These are phyloP conservation scores for Agriopis aurantiaria DNA, from an alignment of 2,888 invertebrate genomes.

Conservation along the genomic window DNA sequence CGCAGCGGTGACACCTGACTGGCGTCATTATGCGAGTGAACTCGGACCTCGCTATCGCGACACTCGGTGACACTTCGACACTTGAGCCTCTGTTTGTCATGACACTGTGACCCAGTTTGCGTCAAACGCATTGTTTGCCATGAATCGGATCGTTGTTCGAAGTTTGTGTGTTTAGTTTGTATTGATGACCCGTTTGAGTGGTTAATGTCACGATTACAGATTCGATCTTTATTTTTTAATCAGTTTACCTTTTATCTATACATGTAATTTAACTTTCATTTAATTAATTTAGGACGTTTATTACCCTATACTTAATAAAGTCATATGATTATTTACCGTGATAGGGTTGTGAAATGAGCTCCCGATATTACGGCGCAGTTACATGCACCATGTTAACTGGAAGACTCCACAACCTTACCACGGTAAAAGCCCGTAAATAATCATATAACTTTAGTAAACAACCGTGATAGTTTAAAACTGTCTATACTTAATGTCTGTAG, in stretches of 20 bases:
- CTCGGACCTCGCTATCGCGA: slow-evolving; percentile 62
- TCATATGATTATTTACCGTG: too few relatives aligned
- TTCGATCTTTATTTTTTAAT: slow-evolving; percentile 13
- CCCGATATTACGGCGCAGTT: too few relatives aligned
- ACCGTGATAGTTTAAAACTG: too few relatives aligned
- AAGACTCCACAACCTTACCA: too few relatives aligned
- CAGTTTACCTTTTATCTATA: slow-evolving; percentile 14
- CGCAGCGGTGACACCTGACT: slow-evolving; percentile 52
- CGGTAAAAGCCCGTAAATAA: too few relatives aligned
- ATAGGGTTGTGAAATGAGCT: too few relatives aligned
- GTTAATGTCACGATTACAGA: slow-evolving; percentile 23
- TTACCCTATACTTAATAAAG: neutral
- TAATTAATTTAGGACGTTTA: neutral
- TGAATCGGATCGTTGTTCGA: slow-evolving; percentile 53
- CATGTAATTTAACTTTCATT: slow-evolving; percentile 6
- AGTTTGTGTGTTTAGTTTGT: slow-evolving; percentile 35
- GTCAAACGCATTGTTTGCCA: slow-evolving; percentile 66
- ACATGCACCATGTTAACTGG: too few relatives aligned
- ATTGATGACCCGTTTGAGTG: slow-evolving; percentile 31
- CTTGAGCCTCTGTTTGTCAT: slow-evolving; percentile 61
- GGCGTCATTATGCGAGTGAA: slow-evolving; percentile 59
- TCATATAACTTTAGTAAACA: too few relatives aligned
- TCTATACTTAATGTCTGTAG: neutral
- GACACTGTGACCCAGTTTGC: slow-evolving; percentile 75
- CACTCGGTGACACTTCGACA: slow-evolving; percentile 66